Evolutionary conservation across 2,888 invertebrate species (phyloP).

Genomic region (Melieria omissa): DNA sequence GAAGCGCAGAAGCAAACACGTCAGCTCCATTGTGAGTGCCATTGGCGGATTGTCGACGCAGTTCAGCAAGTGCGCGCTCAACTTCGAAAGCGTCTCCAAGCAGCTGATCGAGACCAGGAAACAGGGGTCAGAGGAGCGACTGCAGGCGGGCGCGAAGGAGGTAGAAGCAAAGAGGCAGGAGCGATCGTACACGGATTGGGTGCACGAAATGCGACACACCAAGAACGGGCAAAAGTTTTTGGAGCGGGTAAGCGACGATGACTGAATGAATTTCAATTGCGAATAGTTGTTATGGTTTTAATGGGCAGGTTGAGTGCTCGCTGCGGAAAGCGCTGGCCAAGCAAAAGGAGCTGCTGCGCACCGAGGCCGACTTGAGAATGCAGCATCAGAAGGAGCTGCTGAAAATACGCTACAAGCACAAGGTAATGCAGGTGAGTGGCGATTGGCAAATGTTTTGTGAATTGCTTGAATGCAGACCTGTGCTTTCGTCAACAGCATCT

Average conservation of each 20-base stretch:
- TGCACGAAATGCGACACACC: conserved; percentile 61
- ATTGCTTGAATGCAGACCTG: background rate
- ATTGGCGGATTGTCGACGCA: conserved; percentile 53
- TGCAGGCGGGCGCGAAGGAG: conserved; percentile 18
- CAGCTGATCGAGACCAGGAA: conserved; percentile 27
- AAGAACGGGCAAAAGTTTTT: conserved; percentile 60
- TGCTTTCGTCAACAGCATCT: conserved; percentile 47
- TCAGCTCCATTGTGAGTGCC: conserved; percentile 49
- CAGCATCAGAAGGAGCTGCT: conserved; percentile 58
- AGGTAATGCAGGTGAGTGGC: conserved; percentile 55
- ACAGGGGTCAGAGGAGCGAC: background rate
- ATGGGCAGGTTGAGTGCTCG: conserved; percentile 55
- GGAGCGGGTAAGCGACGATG: conserved; percentile 52
- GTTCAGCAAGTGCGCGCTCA: conserved; percentile 52
- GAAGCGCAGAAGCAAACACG: conserved; percentile 50
- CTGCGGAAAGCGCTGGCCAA: conserved; percentile 57
- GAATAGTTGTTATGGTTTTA: background rate
- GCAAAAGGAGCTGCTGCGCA: conserved; percentile 56
- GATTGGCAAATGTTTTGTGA: background rate
- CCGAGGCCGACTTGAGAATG: conserved; percentile 55
- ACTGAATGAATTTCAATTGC: background rate
- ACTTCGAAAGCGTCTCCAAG: conserved; percentile 51
- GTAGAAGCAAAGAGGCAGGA: conserved; percentile 19
- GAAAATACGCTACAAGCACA: conserved; percentile 58
- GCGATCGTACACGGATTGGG: conserved; percentile 61